phyloP scores from a whole-genome alignment of 2,888 invertebrate species.

The Temnothorax unifasciatus region DNA sequence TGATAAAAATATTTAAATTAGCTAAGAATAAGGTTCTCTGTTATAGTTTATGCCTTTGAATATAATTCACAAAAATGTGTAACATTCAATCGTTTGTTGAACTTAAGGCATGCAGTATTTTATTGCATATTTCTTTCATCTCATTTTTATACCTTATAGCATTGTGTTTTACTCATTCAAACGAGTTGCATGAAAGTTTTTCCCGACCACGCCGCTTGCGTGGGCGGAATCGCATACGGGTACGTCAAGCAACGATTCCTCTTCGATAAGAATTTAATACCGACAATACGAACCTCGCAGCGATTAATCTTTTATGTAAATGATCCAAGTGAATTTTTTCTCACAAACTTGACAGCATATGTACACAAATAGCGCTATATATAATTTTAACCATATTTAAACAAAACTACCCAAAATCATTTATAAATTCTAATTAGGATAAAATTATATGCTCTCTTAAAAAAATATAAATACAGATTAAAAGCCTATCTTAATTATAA shows the following conservation, averaged over 20 bases:
- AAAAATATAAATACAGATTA: neutral
- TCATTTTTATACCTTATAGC: slow-evolving; percentile 6
- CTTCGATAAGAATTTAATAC: slow-evolving; percentile 46
- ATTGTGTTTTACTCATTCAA: slow-evolving; percentile 11
- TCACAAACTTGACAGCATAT: neutral
- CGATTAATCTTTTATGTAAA: slow-evolving; percentile 46
- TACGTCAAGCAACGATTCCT: slow-evolving; percentile 25
- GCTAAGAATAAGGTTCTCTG: neutral
- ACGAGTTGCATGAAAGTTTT: slow-evolving; percentile 29
- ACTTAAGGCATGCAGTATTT: neutral
- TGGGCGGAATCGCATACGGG: slow-evolving; percentile 45
- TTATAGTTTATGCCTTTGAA: neutral
- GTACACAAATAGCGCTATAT: neutral
- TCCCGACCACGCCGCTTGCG: slow-evolving; percentile 5
- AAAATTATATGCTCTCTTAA: neutral
- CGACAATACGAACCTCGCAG: slow-evolving; percentile 27
- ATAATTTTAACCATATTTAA: neutral
- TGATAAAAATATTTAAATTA: neutral
- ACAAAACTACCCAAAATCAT: neutral
- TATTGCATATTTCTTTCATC: slow-evolving; percentile 13
- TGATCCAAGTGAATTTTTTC: neutral
- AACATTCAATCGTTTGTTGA: neutral
- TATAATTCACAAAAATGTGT: neutral
- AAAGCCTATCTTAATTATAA: neutral
- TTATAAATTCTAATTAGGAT: neutral